Conservation (phyloP, 35 echinoderm and acorn worm species). For the Heliocidaris tuberculata region DNA sequence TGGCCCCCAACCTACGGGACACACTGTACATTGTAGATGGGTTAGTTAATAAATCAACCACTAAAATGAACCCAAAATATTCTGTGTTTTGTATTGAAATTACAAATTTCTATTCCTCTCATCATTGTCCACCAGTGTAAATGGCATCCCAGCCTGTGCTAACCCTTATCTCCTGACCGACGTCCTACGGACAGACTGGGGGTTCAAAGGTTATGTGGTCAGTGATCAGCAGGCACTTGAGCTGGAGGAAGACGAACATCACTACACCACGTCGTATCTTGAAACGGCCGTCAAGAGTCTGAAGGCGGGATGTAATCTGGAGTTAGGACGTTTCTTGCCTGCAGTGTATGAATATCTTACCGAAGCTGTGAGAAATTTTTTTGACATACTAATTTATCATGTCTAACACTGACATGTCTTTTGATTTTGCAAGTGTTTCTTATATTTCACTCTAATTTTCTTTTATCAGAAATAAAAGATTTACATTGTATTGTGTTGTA, state of each 20-base stretch:
- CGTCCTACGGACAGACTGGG: constrained; percentile 79
- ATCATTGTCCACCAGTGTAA: constrained; percentile 57
- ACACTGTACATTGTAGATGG: no score
- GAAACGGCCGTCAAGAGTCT: constrained; percentile 71
- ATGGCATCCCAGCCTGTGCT: constrained; percentile 90
- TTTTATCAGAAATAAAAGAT: no score
- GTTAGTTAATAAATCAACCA: no score
- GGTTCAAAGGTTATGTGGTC: constrained; percentile 93
- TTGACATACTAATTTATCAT: neutral
- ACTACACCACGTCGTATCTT: constrained; percentile 72
- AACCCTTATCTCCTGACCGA: constrained; percentile 76
- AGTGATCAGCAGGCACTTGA: constrained; percentile 83
- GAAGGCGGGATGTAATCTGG: constrained; percentile 83
- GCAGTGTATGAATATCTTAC: constrained; percentile 65
- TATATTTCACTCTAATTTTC: no score
- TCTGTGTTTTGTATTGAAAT: neutral
- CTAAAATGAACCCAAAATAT: no score
- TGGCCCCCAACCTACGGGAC: no score
- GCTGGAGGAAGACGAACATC: constrained; percentile 55
- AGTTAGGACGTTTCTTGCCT: constrained; percentile 41
- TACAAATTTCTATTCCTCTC: neutral
- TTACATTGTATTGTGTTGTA: no score
- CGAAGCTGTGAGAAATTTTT: constrained; percentile 49
- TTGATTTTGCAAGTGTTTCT: no score
- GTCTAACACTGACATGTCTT: neutral